Base-by-base conservation (phyloP, 2,888 invertebrate genomes). In the Andrena fulva region DNA sequence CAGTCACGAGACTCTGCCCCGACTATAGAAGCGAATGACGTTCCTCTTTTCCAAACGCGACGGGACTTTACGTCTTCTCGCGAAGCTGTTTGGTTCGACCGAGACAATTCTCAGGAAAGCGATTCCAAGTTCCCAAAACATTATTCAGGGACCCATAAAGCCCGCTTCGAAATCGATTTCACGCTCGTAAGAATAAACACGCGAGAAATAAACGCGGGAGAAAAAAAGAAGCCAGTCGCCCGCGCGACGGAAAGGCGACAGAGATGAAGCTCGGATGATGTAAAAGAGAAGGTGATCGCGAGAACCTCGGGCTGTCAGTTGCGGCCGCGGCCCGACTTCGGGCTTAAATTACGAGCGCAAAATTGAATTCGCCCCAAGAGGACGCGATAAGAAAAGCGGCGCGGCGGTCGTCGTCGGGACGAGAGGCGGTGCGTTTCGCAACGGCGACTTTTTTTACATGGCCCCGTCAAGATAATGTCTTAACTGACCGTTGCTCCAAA, bases 381-480 rank as follows among this genome's bases (percentile, higher is more conserved):
- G 33, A 54, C 16, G 63, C 70, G 77, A 85, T 84, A 86, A 86
- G 81, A 73, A 69, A 71, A 54, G 52, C 60, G 42, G 56, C 54
- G 5, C 59, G 33, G 10, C 24, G 35, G 27, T 12, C 73, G 72
- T 77, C 84, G 86, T 68, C 67, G 60, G 68, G 60, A 73, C 83
- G 64, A 59, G 52, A 29, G 33, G 50, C 67, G 62, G 63, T 56
- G 42, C 63, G 79, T 88, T 88, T 88, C 83, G 82, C 29, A 84
- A 83, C 75, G 54, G 86, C 59, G 31, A 74, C 56, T 82, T 87
- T 86, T 42, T 86, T 87, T 77, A 66, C 86, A 83, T 79, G 77
- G 77, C 20, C 52, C 70, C 87, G 73, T 82, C 77, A 62, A 82
- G 85, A 88, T 88, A 88, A 88, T 89, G 88, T 89, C 88, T 88